Base-by-base conservation (phyloP, 2,888 invertebrate species). In the Pachliopta kotzebuea region DNA sequence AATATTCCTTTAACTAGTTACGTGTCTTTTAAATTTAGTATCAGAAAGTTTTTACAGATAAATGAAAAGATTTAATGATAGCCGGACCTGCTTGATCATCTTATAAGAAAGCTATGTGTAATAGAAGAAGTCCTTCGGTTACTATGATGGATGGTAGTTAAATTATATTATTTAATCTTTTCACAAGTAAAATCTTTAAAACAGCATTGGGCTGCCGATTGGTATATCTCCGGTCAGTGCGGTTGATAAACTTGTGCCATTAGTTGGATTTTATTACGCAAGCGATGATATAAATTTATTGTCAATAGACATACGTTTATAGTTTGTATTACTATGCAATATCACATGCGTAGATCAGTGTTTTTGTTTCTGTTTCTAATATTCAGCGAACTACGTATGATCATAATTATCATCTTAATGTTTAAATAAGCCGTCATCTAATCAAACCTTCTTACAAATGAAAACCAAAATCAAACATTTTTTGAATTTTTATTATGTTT, bases 201-300 rank as follows among this genome's bases (percentile, higher is more conserved):
- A 58, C 21, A 21, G 29, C 45, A 53, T 17, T 53, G 26, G 20
- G 20, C 21, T 18, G 49, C 23, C 42, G 24, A 37, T 61, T 64
- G 62, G 52, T 62, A 63, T 69, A 68, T 73, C 70, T 69, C 55
- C 69, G 72, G 74, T 73, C 74, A 72, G 67, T 67, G 63, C 63
- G 70, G 66, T 59, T 69, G 80, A 82, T 83, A 81, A 81, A 79
- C 82, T 75, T 70, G 59, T 72, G 71, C 68, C 75, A 74, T 70
- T 74, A 72, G 75, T 78, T 75, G 24, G 23, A 53, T 56, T 24
- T 62, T 23, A 59, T 59, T 45, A 63, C 58, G 52, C 53, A 58
- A 45, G 53, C 42, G 24, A 42, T n/a, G 31, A 57, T 54, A 58
- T 45, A 52, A 58, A 24, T 56, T 31, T 50, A 57, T 42, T 54